Conservation (phyloP, 2,113 vertebrate species). For the Atrichornis clamosus region DNA sequence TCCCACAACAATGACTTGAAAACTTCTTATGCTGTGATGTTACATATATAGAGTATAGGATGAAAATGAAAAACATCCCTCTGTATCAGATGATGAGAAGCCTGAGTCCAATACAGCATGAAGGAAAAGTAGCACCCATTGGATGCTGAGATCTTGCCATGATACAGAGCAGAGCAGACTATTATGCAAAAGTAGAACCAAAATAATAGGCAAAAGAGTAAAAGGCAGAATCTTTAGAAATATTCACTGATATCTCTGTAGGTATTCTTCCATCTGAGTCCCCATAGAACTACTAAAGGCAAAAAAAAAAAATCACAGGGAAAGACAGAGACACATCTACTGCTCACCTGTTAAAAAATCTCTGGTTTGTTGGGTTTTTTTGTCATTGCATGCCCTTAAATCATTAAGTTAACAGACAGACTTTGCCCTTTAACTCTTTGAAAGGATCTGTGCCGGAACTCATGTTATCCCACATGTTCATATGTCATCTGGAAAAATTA, state of each 20-base stretch:
- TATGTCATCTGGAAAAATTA: conserved; percentile 27
- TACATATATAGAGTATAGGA: background rate
- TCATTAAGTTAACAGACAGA: background rate
- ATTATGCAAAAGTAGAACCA: background rate
- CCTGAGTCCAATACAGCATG: background rate
- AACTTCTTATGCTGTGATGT: background rate
- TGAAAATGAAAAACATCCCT: background rate
- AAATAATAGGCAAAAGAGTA: background rate
- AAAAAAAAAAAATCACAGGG: background rate
- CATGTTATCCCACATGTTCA: background rate
- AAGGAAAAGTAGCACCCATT: background rate
- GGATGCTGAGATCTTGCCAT: background rate
- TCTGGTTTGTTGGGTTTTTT: background rate
- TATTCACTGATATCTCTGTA: background rate
- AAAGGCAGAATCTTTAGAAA: background rate
- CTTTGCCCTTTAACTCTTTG: background rate
- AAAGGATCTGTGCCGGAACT: background rate
- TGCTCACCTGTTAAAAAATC: background rate
- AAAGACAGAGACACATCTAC: background rate
- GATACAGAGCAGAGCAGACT: background rate
- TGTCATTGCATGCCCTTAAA: background rate
- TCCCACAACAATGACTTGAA: background rate
- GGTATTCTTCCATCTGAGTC: background rate
- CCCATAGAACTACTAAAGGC: background rate
- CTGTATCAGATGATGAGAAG: background rate